Conservation (phyloP, 2,797 vertebrate genomes). For the Hyperoplus lanceolatus region DNA sequence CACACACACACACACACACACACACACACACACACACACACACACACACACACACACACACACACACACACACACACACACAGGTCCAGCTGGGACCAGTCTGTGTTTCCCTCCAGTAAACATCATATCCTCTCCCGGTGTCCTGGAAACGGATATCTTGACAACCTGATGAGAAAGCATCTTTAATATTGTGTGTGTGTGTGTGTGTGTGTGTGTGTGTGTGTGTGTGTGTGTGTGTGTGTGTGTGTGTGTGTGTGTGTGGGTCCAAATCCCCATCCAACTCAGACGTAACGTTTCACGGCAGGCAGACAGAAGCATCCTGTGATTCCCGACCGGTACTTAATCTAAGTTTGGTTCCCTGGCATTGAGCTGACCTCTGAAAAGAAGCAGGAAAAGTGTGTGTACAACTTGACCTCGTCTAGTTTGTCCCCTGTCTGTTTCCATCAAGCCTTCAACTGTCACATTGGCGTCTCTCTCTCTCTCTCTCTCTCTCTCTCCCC, state of each 20-base stretch:
- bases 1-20: slow-evolving; percentile 47
- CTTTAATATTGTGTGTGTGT: slow-evolving; percentile 43
- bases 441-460: not conserved
- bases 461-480: not conserved
- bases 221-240: slow-evolving; percentile 24
- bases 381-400: slow-evolving; percentile 33
- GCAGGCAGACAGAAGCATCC: too few relatives aligned
- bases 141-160: slow-evolving; percentile 83
- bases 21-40: slow-evolving; percentile 21
- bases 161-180: slow-evolving; percentile 73
- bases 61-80: slow-evolving; percentile 56
- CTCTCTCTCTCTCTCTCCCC: slow-evolving; percentile 7
- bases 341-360: slow-evolving; percentile 22
- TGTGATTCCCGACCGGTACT: too few relatives aligned
- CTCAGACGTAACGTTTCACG: too few relatives aligned
- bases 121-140: slow-evolving; percentile 70
- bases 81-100: slow-evolving; percentile 77
- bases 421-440: slow-evolving; percentile 23
- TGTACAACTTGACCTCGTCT: slow-evolving; percentile 1
- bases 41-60: slow-evolving; percentile 40
- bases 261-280: too few relatives aligned
- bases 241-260: not conserved
- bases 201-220: slow-evolving; percentile 17
- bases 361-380: slow-evolving; percentile 27
- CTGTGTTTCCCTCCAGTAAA: slow-evolving; percentile 67